phyloP scores from a whole-genome alignment of 2,888 invertebrate species.

The Gnatocerus cornutus region DNA sequence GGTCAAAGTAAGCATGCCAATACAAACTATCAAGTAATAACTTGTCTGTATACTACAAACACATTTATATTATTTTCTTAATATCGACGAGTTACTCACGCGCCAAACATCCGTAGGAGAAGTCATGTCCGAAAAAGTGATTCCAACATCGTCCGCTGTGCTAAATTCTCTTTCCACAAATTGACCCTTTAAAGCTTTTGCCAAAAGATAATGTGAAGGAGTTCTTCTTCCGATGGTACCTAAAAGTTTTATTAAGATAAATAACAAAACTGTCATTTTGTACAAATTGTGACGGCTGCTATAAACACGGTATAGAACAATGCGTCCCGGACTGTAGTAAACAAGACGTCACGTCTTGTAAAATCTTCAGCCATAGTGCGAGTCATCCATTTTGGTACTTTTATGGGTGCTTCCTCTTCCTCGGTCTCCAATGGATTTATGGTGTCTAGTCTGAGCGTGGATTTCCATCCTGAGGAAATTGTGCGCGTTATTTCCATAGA shows the following conservation, averaged over 20 bases:
- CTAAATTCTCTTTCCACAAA: slow-evolving; percentile 72
- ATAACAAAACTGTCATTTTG: slow-evolving; percentile 69
- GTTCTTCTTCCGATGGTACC: slow-evolving; percentile 53
- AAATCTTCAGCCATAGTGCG: slow-evolving; percentile 64
- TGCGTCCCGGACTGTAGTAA: slow-evolving; percentile 64
- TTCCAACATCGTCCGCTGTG: slow-evolving; percentile 58
- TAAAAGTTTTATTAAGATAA: slow-evolving; percentile 10
- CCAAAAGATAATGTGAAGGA: slow-evolving; percentile 76
- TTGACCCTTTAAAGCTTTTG: slow-evolving; percentile 74
- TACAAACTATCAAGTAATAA: slow-evolving; percentile 74
- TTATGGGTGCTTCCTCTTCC: not conserved
- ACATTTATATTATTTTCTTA: not conserved
- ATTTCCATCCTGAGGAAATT: not conserved
- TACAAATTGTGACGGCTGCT: slow-evolving; percentile 62
- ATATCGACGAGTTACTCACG: slow-evolving; percentile 64
- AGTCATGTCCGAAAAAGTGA: slow-evolving; percentile 69
- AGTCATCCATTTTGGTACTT: slow-evolving; percentile 62
- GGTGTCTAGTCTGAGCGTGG: not conserved
- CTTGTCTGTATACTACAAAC: slow-evolving; percentile 66
- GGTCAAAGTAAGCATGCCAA: slow-evolving; percentile 74
- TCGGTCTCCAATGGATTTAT: not conserved
- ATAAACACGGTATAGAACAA: slow-evolving; percentile 63
- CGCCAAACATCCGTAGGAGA: slow-evolving; percentile 76
- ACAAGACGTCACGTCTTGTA: slow-evolving; percentile 63
- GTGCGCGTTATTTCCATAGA: no score